Conservation (phyloP, 2,797 vertebrate genomes). For the Arnoldichthys spilopterus region DNA sequence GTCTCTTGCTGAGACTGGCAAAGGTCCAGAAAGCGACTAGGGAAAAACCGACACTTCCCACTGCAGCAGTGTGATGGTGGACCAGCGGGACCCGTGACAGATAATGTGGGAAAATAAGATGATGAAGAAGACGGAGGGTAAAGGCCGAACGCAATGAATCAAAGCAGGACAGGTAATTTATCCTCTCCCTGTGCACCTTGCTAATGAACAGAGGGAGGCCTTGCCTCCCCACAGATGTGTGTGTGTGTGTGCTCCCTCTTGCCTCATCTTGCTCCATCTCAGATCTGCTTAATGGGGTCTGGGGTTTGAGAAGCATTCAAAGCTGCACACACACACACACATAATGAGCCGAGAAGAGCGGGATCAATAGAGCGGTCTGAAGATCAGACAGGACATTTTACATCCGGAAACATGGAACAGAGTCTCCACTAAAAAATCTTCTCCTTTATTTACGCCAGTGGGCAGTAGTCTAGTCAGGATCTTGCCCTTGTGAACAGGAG, state of each 20-base stretch:
- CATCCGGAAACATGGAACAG: background rate
- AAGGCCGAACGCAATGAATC: constrained; percentile 41
- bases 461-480: too few species aligned
- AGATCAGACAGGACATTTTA: constrained; percentile 13
- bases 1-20: background rate
- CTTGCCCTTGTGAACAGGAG: too few species aligned
- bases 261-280: constrained; percentile 10
- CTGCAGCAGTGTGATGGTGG: constrained; percentile 24
- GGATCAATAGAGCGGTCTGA: constrained; percentile 22
- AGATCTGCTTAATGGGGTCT: constrained; percentile 45
- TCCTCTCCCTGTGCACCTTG: constrained; percentile 11
- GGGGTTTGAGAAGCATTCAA: constrained; percentile 18
- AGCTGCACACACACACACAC: constrained; percentile 17
- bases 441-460: too few species aligned
- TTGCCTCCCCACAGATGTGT: constrained; percentile 3
- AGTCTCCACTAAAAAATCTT: background rate
- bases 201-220: constrained; percentile 44
- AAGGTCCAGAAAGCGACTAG: background rate
- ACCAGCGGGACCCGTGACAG: background rate
- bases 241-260: background rate
- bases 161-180: constrained; percentile 44
- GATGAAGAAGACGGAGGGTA: constrained; percentile 23
- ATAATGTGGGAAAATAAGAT: constrained; percentile 24
- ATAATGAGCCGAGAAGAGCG: constrained; percentile 29
- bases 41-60: constrained; percentile 24